These are phyloP conservation scores for Oedothorax gibbosus DNA, from an alignment of 1,140 invertebrate genomes.

Conservation along the genomic window DNA sequence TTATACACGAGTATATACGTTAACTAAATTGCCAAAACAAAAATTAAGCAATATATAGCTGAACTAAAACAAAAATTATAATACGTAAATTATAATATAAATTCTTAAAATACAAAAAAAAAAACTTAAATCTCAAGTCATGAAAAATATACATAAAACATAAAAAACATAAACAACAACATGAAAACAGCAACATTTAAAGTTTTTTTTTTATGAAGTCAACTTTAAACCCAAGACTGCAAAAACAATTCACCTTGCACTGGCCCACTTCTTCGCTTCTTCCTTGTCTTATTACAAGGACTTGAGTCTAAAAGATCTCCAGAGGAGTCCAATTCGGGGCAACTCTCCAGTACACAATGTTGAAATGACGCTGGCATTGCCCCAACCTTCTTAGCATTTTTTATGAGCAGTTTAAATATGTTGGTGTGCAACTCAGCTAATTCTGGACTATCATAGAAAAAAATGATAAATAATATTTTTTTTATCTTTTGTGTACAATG, in stretches of 20 bases:
- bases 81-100: neutral
- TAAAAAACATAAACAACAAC: conserved; percentile 7
- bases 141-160: neutral
- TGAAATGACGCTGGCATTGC: conserved; percentile 74
- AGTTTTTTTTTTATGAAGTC: neutral
- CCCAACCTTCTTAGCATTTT: conserved; percentile 80
- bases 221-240: neutral
- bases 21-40: no score
- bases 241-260: conserved; percentile 76
- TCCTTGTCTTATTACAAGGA: conserved; percentile 70
- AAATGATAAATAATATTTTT: neutral
- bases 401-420: conserved; percentile 78
- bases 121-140: conserved; percentile 63
- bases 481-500: no score
- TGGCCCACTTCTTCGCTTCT: conserved; percentile 83
- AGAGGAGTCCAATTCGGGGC: conserved; percentile 64
- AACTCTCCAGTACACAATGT: conserved; percentile 69
- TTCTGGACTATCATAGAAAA: neutral
- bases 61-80: neutral
- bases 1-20: no score
- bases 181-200: neutral
- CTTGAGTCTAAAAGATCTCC: conserved; percentile 67
- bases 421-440: conserved; percentile 57
- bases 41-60: neutral
- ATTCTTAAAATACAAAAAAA: conserved; percentile 17